Conservation (phyloP, 2,888 invertebrate species). For the Keiferia lycopersicella region DNA sequence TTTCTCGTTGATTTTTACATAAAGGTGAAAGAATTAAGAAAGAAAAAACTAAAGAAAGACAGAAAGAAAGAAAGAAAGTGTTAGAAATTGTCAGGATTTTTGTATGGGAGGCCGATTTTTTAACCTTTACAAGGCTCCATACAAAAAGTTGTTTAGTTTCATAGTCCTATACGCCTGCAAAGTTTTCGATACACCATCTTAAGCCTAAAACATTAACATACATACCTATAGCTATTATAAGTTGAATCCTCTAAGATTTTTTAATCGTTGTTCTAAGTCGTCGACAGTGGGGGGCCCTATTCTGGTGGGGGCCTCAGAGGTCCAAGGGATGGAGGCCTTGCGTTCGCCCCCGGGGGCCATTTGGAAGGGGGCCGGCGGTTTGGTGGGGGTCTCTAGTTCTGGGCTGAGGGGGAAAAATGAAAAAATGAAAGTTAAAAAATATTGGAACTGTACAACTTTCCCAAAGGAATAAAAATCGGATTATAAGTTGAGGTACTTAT, state of each 20-base stretch:
- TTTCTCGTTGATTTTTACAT: no score
- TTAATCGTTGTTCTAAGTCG: conserved; percentile 7
- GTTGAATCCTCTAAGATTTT: conserved; percentile 50
- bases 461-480: no score
- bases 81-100: no score
- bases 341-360: conserved; percentile 72
- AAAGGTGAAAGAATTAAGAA: no score
- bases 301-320: conserved; percentile 34
- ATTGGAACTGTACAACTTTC: no score
- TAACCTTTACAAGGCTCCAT: no score
- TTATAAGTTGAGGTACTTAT: no score
- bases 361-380: conserved; percentile 54
- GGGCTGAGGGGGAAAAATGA: conserved; percentile 44
- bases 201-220: neutral
- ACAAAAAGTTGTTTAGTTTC: neutral
- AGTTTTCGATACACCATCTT: no score
- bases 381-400: conserved; percentile 53
- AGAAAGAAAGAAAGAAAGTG: no score
- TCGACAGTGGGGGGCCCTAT: neutral
- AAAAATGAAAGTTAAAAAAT: neutral
- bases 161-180: neutral
- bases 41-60: no score
- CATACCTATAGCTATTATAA: conserved; percentile 47
- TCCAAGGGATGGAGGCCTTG: conserved; percentile 41
- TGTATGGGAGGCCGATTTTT: no score